phyloP scores from a whole-genome alignment of 2,797 vertebrate genomes.

The Todus mexicanus region DNA sequence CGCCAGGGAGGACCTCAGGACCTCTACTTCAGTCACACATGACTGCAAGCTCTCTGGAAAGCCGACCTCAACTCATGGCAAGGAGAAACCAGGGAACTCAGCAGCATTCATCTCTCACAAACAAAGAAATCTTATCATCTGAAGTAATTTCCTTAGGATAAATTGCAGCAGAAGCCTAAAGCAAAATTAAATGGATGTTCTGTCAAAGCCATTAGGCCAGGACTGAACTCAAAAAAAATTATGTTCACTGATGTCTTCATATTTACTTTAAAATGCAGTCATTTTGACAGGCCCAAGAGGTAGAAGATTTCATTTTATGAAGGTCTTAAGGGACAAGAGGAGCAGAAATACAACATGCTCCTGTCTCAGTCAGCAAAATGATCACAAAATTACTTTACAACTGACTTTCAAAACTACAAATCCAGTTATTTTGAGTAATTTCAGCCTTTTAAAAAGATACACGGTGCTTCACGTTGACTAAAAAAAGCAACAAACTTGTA shows the following conservation, averaged over 20 bases:
- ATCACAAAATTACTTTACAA: conserved; percentile 56
- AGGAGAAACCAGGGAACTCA: neutral
- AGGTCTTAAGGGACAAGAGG: conserved; percentile 51
- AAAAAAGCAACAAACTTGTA: conserved; percentile 20
- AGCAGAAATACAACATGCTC: conserved; percentile 38
- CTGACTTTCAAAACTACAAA: conserved; percentile 56
- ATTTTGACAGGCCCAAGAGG: conserved; percentile 50
- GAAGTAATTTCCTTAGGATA: conserved; percentile 52
- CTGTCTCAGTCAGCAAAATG: conserved; percentile 57
- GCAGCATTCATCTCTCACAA: neutral
- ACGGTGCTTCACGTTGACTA: conserved; percentile 4
- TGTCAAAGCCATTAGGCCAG: conserved; percentile 50
- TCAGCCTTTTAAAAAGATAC: conserved; percentile 32
- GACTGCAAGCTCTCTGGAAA: neutral
- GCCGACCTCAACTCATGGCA: neutral
- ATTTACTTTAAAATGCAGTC: conserved; percentile 61
- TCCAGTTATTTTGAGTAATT: conserved; percentile 59
- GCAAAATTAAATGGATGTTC: conserved; percentile 53
- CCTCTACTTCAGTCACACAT: neutral
- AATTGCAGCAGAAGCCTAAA: conserved; percentile 23
- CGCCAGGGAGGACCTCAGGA: neutral
- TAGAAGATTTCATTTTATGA: conserved; percentile 62
- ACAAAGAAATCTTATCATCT: conserved; percentile 44
- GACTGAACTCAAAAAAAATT: conserved; percentile 55
- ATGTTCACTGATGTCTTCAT: conserved; percentile 44